A percentile compares a stretch with the other conserved stretches of the same genome.
phyloP scores from a whole-genome alignment of 2,797 vertebrate species.

The Mico argentatus region DNA sequence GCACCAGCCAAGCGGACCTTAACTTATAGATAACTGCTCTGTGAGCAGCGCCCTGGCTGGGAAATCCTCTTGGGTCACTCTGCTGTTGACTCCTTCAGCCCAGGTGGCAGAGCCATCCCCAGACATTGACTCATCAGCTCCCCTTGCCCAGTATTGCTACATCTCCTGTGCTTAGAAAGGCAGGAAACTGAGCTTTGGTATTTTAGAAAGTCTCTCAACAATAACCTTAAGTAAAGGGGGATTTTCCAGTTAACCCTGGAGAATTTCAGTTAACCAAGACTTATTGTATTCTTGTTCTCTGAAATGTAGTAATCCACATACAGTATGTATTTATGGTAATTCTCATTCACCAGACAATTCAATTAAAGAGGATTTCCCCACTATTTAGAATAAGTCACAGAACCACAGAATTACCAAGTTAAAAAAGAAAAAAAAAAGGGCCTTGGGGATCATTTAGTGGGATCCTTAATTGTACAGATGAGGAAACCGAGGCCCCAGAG shows the following conservation, averaged over 20 bases:
- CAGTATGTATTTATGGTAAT: not conserved
- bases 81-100: not conserved
- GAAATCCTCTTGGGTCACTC: not conserved
- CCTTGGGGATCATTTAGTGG: not conserved
- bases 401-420: not conserved
- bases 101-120: slow-evolving; percentile 25
- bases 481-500: slow-evolving; percentile 14
- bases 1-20: not conserved
- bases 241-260: slow-evolving; percentile 66
- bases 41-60: not conserved
- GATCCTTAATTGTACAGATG: not conserved
- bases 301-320: slow-evolving; percentile 20
- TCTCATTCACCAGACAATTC: not conserved
- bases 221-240: slow-evolving; percentile 65
- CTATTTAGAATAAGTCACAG: not conserved
- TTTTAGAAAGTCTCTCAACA: slow-evolving; percentile 65
- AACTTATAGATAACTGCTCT: not conserved
- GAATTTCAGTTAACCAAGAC: slow-evolving; percentile 54
- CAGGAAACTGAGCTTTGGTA: slow-evolving; percentile 46
- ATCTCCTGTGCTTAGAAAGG: slow-evolving; percentile 55
- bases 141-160: not conserved
- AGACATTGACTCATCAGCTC: slow-evolving; percentile 44
- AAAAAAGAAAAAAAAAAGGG: not conserved
- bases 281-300: slow-evolving; percentile 54
- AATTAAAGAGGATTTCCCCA: slow-evolving; percentile 27